Conservation (phyloP, 2,888 invertebrate species). For the Orchestes rusci region DNA sequence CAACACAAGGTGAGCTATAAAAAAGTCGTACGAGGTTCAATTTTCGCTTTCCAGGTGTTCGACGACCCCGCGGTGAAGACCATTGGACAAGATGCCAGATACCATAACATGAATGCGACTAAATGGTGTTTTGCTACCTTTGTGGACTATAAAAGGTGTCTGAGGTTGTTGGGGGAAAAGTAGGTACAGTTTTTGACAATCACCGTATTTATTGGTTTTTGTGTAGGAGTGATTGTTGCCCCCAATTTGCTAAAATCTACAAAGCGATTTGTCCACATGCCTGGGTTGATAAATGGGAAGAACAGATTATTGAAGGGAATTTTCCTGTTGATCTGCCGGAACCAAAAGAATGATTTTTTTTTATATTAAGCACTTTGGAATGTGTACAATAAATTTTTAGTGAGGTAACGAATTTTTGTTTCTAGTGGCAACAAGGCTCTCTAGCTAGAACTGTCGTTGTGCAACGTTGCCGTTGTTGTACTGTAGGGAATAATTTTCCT, state of each 20-base stretch:
- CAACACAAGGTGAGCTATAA: too few species aligned
- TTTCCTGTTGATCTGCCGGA: slow-evolving; percentile 31
- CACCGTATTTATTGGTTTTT: background rate
- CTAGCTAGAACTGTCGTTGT: too few species aligned
- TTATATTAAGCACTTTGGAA: too few species aligned
- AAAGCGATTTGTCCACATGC: slow-evolving; percentile 28
- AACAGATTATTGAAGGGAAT: slow-evolving; percentile 29
- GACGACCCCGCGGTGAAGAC: slow-evolving; percentile 18
- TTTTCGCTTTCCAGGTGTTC: too few species aligned
- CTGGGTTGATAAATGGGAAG: slow-evolving; percentile 31
- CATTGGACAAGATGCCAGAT: slow-evolving; percentile 27
- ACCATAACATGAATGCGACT: slow-evolving; percentile 26
- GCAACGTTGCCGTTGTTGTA: too few species aligned
- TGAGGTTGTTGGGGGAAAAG: slow-evolving; percentile 28
- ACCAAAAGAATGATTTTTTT: too few species aligned
- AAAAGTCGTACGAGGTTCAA: too few species aligned
- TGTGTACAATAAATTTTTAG: too few species aligned
- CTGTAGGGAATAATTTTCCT: too few species aligned
- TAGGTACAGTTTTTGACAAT: slow-evolving; percentile 12
- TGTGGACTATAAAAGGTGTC: slow-evolving; percentile 28
- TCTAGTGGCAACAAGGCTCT: too few species aligned
- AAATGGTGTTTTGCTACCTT: slow-evolving; percentile 30
- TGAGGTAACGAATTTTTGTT: too few species aligned
- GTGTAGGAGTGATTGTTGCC: slow-evolving; percentile 28
- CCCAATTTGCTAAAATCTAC: slow-evolving; percentile 28